Conservation (phyloP, 2,113 vertebrate species). For the Centrocercus urophasianus region DNA sequence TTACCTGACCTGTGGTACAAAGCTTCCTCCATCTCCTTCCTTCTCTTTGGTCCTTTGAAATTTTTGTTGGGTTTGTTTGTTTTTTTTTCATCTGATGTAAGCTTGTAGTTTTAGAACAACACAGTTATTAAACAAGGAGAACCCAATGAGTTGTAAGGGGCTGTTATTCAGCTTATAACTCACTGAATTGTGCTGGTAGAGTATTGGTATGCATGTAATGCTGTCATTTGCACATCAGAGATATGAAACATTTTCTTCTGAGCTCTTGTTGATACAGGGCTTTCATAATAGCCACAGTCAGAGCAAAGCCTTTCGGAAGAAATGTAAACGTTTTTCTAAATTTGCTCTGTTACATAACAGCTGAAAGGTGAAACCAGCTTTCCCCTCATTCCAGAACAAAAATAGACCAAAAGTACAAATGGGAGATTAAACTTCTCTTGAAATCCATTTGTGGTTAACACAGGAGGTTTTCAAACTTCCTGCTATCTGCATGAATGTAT, state of each 20-base stretch:
- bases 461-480: neutral
- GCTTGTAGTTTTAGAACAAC: neutral
- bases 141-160: neutral
- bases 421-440: neutral
- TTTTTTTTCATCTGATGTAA: neutral
- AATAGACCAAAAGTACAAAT: neutral
- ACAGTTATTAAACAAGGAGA: neutral
- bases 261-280: neutral
- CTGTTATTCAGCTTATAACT: neutral
- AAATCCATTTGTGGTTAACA: neutral
- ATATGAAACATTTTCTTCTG: neutral
- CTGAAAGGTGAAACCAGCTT: slow-evolving; percentile 27
- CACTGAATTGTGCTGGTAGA: neutral
- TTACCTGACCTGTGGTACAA: neutral
- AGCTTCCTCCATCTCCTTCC: neutral
- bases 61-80: neutral
- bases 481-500: neutral
- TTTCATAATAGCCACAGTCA: slow-evolving; percentile 1
- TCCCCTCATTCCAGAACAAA: neutral
- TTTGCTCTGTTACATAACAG: slow-evolving; percentile 16
- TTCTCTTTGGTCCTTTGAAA: neutral
- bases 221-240: neutral
- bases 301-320: slow-evolving; percentile 22
- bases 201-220: neutral
- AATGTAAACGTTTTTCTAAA: slow-evolving; percentile 52